phyloP scores from a whole-genome alignment of 2,797 vertebrate species.

The Clarias laeviceps region DNA sequence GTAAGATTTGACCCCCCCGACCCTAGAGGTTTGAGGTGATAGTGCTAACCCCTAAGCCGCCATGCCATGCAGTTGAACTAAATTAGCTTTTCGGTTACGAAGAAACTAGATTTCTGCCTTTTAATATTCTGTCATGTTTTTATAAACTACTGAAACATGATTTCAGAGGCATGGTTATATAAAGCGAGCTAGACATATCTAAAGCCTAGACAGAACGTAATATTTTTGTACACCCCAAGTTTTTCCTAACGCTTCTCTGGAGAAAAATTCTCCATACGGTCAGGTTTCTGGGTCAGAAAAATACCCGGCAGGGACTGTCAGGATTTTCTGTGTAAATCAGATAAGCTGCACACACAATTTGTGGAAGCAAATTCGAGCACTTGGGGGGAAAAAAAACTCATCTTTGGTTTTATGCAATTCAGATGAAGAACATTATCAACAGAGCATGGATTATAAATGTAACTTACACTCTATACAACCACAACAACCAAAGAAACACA shows the following conservation, averaged over 20 bases:
- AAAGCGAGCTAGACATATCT: neutral
- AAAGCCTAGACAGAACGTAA: neutral
- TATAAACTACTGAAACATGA: neutral
- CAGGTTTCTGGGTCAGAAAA: conserved; percentile 20
- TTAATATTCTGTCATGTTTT: neutral
- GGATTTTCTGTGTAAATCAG: conserved; percentile 19
- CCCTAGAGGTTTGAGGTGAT: too few relatives aligned
- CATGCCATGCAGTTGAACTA: too few relatives aligned
- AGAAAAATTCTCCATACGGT: neutral
- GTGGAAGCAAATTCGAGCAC: conserved; percentile 8
- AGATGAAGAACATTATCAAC: neutral
- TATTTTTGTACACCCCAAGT: neutral
- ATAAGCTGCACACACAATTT: conserved; percentile 2
- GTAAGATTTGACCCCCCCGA: too few relatives aligned
- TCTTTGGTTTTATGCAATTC: neutral
- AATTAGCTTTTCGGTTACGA: too few relatives aligned
- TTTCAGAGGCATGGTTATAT: neutral
- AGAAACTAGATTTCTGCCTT: too few relatives aligned
- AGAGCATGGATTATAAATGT: neutral
- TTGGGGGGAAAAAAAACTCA: neutral
- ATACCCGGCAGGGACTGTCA: conserved; percentile 3
- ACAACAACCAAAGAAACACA: neutral
- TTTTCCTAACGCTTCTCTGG: neutral
- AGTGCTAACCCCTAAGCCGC: too few relatives aligned
- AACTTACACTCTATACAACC: neutral